Evolutionary conservation across 2,888 invertebrate species (phyloP).

Genomic region (Tipula helvola): DNA sequence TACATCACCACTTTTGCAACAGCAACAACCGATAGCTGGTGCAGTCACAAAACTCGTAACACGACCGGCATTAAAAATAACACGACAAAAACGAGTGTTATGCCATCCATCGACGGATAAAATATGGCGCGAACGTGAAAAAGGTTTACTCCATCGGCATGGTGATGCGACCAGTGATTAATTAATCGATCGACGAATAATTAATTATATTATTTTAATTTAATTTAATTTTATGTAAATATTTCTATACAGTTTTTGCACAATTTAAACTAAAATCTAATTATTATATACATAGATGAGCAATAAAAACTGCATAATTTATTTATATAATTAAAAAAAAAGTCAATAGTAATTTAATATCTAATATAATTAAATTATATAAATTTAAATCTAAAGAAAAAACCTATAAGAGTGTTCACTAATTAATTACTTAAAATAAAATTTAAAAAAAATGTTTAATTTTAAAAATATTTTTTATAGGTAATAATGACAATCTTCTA

Average conservation of each 20-base stretch:
- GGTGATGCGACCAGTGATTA: slow-evolving; percentile 10
- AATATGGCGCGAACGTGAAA: not conserved
- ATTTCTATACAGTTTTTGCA: not conserved
- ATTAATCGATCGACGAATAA: not conserved
- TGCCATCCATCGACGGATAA: slow-evolving; percentile 8
- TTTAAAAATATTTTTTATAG: not conserved
- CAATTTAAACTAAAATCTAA: not conserved
- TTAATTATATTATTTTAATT: not conserved
- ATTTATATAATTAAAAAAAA: not conserved
- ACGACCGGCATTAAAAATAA: not conserved
- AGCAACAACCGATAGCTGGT: not conserved
- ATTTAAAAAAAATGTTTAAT: not conserved
- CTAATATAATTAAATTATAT: not conserved
- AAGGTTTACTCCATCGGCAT: not conserved
- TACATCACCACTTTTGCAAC: slow-evolving; percentile 43
- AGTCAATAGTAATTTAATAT: not conserved
- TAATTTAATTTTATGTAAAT: not conserved
- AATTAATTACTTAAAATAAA: not conserved
- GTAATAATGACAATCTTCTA: not conserved
- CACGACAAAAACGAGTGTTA: slow-evolving; percentile 24
- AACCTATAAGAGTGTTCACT: not conserved
- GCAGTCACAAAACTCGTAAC: not conserved
- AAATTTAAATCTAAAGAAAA: not conserved
- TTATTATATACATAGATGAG: not conserved
- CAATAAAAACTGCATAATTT: not conserved